phyloP scores from a whole-genome alignment of 2,113 vertebrate species.

The Cinclus mexicanus region DNA sequence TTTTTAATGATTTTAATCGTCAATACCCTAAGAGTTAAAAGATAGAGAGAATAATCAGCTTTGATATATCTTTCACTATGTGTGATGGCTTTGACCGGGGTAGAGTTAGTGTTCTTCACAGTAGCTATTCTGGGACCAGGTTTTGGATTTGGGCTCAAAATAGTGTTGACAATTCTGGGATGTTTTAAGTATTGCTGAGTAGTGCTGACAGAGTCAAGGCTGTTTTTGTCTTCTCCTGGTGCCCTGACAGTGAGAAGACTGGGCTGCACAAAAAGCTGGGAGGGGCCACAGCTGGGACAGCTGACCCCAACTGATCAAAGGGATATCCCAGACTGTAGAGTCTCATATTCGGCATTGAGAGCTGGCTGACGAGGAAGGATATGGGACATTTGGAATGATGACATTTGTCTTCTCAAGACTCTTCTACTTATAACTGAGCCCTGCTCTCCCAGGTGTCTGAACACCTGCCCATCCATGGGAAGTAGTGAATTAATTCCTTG shows the following conservation, averaged over 20 bases:
- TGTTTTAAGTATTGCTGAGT: background rate
- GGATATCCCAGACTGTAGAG: fast-evolving
- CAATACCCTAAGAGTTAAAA: background rate
- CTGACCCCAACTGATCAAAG: background rate
- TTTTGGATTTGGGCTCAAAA: background rate
- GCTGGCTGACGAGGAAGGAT: background rate
- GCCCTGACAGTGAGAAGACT: background rate
- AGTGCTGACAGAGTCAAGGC: background rate
- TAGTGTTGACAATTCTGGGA: background rate
- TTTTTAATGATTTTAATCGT: background rate
- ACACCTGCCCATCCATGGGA: background rate
- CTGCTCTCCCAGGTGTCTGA: background rate
- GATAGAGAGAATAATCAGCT: background rate
- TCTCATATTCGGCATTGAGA: background rate
- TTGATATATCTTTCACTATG: background rate
- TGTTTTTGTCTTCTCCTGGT: background rate
- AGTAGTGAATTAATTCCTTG: background rate
- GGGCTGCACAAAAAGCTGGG: background rate
- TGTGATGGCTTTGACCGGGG: background rate
- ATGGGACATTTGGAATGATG: background rate
- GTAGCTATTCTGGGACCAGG: background rate
- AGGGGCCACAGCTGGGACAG: too few relatives aligned
- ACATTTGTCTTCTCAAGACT: background rate
- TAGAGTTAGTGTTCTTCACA: background rate
- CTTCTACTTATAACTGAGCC: background rate